A percentile compares a stretch with the other conserved stretches of the same genome.
These are phyloP conservation scores for Oscheius onirici DNA, from an alignment of 2,888 invertebrate genomes.

Conservation along the genomic window DNA sequence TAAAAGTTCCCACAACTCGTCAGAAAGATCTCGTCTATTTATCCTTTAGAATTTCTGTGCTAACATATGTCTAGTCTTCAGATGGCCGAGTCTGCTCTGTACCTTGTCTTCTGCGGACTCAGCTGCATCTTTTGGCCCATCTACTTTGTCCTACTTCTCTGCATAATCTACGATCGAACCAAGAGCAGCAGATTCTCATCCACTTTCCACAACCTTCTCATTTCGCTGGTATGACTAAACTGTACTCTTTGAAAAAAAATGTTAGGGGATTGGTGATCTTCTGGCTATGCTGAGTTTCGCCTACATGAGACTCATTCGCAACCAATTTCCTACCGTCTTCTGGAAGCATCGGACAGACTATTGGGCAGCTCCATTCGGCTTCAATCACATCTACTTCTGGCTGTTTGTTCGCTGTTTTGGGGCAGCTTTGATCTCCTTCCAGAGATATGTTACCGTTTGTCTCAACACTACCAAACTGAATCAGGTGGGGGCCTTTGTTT, in stretches of 20 bases:
- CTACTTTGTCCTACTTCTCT: constrained; percentile 1
- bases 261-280: constrained; percentile 10
- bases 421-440: constrained; percentile 19
- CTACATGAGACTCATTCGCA: not conserved
- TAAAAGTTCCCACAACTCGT: not conserved
- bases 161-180: constrained; percentile 7
- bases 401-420: constrained; percentile 19
- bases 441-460: constrained; percentile 21
- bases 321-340: not conserved
- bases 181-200: constrained; percentile 7
- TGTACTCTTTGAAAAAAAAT: not conserved
- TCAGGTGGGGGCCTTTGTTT: not conserved
- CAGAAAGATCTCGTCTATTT: not conserved
- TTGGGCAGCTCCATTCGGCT: constrained; percentile 16
- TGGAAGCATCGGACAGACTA: constrained; percentile 5
- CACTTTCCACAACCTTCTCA: constrained; percentile 20
- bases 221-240: constrained; percentile 10
- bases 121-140: constrained; percentile 17
- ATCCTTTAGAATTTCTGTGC: not conserved
- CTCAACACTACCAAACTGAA: constrained; percentile 6
- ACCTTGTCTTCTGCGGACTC: constrained; percentile 10
- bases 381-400: constrained; percentile 19
- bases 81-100: constrained; percentile 8
- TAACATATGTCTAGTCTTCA: not conserved
- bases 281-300: constrained; percentile 14